Evolutionary conservation across 2,888 invertebrate species (phyloP).

Genomic region (Lepidochitona cinerea): DNA sequence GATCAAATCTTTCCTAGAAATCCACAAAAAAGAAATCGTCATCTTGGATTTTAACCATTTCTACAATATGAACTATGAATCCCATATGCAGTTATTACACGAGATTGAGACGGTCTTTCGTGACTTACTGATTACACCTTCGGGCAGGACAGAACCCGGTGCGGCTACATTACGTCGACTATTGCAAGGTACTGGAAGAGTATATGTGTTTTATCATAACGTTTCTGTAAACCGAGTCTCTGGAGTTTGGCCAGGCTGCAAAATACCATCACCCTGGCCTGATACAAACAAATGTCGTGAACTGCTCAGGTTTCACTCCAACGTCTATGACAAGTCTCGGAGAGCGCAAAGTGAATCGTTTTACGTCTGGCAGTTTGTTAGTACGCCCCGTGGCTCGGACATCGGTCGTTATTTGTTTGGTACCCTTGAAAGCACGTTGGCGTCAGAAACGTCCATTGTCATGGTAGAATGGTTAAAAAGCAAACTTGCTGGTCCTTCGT

Average conservation of each 20-base stretch:
- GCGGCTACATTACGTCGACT: conserved; percentile 76
- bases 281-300: conserved; percentile 77
- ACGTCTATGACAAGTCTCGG: conserved; percentile 71
- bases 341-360: conserved; percentile 76
- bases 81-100: conserved; percentile 79
- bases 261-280: conserved; percentile 88
- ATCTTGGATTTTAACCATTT: conserved; percentile 90
- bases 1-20: conserved; percentile 79
- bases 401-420: conserved; percentile 54
- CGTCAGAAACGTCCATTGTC: conserved; percentile 61
- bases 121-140: conserved; percentile 77
- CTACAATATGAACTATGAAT: conserved; percentile 78
- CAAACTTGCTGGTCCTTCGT: conserved; percentile 62
- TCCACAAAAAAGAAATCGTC: conserved; percentile 82
- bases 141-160: conserved; percentile 71
- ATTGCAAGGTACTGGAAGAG: conserved; percentile 74
- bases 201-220: conserved; percentile 69
- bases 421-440: conserved; percentile 71
- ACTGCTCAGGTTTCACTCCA: conserved; percentile 77
- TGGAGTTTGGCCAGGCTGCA: conserved; percentile 78
- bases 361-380: conserved; percentile 85
- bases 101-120: conserved; percentile 77
- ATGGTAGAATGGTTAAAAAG: conserved; percentile 69
- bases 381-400: conserved; percentile 76
- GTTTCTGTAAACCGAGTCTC: background rate